These are phyloP conservation scores for Pantherophis guttatus DNA, from an alignment of 2,113 vertebrate genomes.

Conservation along the genomic window DNA sequence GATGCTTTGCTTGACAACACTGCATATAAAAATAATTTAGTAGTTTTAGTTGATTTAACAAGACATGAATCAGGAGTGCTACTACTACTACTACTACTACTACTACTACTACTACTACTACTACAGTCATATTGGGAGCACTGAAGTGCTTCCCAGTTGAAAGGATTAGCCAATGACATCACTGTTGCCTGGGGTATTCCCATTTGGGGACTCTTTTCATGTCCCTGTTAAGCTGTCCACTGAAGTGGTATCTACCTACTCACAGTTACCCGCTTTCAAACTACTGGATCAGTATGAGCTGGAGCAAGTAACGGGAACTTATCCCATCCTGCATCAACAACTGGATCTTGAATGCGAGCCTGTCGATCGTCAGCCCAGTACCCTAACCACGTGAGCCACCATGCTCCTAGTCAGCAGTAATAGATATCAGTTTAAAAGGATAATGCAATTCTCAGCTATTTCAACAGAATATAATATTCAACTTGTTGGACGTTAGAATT, in stretches of 20 bases:
- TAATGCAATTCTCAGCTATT: not conserved
- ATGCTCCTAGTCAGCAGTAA: not conserved
- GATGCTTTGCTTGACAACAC: not conserved
- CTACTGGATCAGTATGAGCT: not conserved
- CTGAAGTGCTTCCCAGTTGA: not conserved
- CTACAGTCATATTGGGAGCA: not conserved
- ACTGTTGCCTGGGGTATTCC: not conserved
- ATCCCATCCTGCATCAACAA: not conserved
- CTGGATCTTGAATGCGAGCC: not conserved
- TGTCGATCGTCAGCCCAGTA: not conserved
- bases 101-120: not conserved
- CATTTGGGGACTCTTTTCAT: not conserved
- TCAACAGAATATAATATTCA: not conserved
- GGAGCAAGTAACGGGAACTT: not conserved
- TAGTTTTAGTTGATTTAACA: not conserved
- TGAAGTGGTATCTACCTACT: not conserved
- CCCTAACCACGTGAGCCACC: not conserved
- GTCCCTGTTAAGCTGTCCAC: not conserved
- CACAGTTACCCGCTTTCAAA: not conserved
- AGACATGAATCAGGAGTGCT: not conserved
- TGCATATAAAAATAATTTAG: not conserved
- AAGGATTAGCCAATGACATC: not conserved
- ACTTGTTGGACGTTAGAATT: not conserved
- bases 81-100: too few relatives aligned
- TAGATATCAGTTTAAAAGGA: not conserved